A percentile compares a stretch with the other conserved stretches of the same genome.
Conservation (phyloP, 2,113 vertebrate species). For the Crocuta crocuta region DNA sequence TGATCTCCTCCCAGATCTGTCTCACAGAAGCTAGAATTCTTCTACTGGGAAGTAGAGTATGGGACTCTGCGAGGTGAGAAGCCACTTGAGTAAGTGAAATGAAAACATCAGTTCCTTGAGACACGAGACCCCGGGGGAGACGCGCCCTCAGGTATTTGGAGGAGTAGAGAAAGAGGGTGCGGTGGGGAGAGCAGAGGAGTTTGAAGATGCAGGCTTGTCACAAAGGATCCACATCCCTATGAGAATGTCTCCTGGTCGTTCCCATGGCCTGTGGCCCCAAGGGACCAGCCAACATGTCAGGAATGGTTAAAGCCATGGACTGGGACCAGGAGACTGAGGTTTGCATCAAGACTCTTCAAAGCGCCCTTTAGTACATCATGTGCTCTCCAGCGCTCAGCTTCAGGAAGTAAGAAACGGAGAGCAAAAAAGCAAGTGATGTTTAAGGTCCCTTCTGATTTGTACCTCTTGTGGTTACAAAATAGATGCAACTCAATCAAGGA, state of each 20-base stretch:
- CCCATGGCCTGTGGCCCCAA: background rate
- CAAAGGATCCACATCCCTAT: background rate
- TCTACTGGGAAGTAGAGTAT: background rate
- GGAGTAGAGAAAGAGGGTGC: background rate
- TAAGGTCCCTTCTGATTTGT: background rate
- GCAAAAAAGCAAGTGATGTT: background rate
- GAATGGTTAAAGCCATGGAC: background rate
- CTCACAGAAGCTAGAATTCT: background rate
- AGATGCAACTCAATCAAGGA: background rate
- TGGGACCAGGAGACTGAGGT: background rate
- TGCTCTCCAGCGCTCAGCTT: background rate
- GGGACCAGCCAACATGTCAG: background rate
- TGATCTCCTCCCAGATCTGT: background rate
- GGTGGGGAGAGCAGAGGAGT: background rate
- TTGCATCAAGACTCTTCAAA: background rate
- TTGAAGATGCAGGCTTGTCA: background rate
- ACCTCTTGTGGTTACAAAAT: background rate
- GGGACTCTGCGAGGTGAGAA: background rate
- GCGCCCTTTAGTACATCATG: background rate
- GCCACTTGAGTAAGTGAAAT: background rate
- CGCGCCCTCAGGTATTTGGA: background rate
- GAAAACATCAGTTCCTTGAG: background rate
- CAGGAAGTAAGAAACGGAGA: background rate
- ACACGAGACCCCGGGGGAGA: background rate
- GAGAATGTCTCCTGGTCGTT: background rate